A percentile compares a stretch with the other conserved stretches of the same genome.
These are phyloP conservation scores for Bothrops alternatus DNA, from an alignment of 2,797 vertebrate genomes.

Conservation along the genomic window DNA sequence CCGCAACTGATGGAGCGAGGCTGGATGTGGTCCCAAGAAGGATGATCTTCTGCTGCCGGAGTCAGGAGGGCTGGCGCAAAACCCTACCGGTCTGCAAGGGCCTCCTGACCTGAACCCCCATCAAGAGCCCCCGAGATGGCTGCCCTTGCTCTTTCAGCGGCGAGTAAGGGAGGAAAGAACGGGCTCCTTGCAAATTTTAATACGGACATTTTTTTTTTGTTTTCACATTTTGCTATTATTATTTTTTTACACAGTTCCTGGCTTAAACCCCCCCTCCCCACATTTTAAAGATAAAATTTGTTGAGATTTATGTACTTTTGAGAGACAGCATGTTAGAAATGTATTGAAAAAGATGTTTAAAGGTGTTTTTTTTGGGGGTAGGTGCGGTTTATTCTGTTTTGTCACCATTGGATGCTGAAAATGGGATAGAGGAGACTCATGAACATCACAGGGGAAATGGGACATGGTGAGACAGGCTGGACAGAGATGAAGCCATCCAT, in stretches of 20 bases:
- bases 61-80: neutral
- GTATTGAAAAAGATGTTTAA: neutral
- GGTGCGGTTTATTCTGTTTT: neutral
- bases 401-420: neutral
- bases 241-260: neutral
- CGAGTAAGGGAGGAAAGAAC: neutral
- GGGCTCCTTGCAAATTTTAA: neutral
- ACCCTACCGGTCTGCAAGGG: neutral
- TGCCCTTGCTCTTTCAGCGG: neutral
- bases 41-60: neutral
- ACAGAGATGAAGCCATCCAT: neutral
- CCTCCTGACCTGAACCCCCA: neutral
- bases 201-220: neutral
- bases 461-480: neutral
- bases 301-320: neutral
- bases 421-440: neutral
- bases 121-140: neutral
- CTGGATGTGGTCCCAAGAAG: neutral
- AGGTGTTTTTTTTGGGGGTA: neutral
- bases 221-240: neutral
- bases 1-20: neutral
- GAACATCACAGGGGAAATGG: neutral
- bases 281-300: neutral
- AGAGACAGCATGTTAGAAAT: neutral
- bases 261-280: neutral